Conservation (phyloP, 1,140 invertebrate species). For the Papilio machaon region DNA sequence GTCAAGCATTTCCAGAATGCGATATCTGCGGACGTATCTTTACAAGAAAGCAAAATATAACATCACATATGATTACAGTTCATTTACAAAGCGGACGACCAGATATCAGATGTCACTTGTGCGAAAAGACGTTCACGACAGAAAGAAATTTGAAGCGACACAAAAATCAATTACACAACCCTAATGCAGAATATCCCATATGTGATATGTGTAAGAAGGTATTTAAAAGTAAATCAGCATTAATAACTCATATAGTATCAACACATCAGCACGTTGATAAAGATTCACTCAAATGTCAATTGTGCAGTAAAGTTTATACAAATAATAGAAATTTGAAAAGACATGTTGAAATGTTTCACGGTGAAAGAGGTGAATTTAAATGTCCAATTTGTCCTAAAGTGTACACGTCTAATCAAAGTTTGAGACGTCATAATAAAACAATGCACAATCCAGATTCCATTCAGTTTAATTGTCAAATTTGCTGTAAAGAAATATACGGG, state of each 20-base stretch:
- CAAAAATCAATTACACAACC: conserved; percentile 58
- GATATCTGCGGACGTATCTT: conserved; percentile 70
- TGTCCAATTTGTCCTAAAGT: conserved; percentile 66
- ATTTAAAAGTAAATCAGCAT: conserved; percentile 56
- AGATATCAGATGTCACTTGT: conserved; percentile 54
- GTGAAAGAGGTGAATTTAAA: conserved; percentile 54
- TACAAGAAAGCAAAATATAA: conserved; percentile 68
- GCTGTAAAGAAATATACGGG: conserved; percentile 46
- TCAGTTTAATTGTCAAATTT: conserved; percentile 47
- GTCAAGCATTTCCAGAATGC: conserved; percentile 63
- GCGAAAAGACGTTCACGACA: conserved; percentile 62
- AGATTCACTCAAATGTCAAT: conserved; percentile 51
- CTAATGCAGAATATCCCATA: conserved; percentile 51
- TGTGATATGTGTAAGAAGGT: conserved; percentile 62
- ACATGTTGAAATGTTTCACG: conserved; percentile 62
- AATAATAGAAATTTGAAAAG: conserved; percentile 61
- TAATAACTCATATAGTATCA: conserved; percentile 60
- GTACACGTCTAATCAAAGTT: conserved; percentile 66
- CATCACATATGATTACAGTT: conserved; percentile 66
- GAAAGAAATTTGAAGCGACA: conserved; percentile 66
- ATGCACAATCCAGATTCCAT: conserved; percentile 47
- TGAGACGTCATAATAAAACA: conserved; percentile 54
- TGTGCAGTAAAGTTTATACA: conserved; percentile 62
- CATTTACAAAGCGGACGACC: conserved; percentile 56
- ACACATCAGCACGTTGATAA: conserved; percentile 44